Conservation (phyloP, 2,888 invertebrate genomes). For the Frankliniella intonsa region DNA sequence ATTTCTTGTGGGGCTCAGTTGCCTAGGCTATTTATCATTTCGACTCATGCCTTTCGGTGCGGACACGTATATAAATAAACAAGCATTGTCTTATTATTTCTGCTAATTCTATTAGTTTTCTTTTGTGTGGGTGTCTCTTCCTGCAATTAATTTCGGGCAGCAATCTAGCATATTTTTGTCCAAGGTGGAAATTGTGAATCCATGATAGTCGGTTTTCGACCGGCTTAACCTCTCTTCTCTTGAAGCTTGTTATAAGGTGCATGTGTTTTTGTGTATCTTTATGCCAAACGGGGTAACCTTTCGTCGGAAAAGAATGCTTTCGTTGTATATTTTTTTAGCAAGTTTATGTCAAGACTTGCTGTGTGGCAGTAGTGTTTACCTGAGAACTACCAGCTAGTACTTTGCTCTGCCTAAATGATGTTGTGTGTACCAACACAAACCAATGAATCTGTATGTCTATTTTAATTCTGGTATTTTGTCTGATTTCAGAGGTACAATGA, state of each 20-base stretch:
- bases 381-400: neutral
- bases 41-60: neutral
- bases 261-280: neutral
- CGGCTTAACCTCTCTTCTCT: neutral
- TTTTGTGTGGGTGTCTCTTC: neutral
- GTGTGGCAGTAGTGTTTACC: neutral
- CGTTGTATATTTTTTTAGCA: too few relatives aligned
- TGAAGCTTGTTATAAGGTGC: neutral
- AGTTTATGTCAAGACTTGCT: neutral
- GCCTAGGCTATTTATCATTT: too few relatives aligned
- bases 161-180: neutral
- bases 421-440: too few relatives aligned
- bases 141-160: neutral
- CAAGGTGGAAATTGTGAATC: neutral
- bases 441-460: neutral
- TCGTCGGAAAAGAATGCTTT: neutral
- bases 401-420: neutral
- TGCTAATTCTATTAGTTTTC: neutral
- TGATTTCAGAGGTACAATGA: slow-evolving; percentile 58
- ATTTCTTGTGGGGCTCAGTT: too few relatives aligned
- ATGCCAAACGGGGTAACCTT: neutral
- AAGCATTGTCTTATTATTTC: neutral
- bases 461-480: neutral
- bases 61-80: slow-evolving; percentile 24
- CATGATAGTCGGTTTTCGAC: neutral